Evolutionary conservation across 2,888 invertebrate species (phyloP), one percentile per base, ranked within the genome.

Genomic region (Polydrusus tereticollis): DNA sequence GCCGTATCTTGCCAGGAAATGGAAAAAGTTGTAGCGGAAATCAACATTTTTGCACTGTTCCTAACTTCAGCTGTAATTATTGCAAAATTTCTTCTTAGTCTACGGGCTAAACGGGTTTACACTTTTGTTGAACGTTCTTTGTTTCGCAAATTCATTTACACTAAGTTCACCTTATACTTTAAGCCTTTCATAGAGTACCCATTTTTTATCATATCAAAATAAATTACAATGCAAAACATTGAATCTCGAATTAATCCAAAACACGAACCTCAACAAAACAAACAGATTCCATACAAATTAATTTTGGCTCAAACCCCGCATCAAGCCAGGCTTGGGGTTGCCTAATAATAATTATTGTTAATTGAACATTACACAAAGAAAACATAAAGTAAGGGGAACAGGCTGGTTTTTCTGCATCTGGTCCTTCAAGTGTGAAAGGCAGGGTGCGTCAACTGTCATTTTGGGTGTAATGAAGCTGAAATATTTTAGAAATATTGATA

Each of bases 11-110:
- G 43, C 38, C 38, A 20, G 69, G 71, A 72, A 72, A 72, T 72
- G 71, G 62, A 72, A 72, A 72, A 72, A 72, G 71, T 72, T 67
- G 71, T 52, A 36, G 41, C 59, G 65, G 62, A 72, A 72, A 66
- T 72, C 71, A 71, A 71, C 60, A 71, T 59, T 65, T 59, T 57
- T 64, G 50, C 18, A 41, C 29, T 65, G 50, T 47, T 16, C 60
- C 38, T 33, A 50, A 71, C 45, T 62, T 6, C n/a, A 29, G n/a
- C 16, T 23, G 26, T 60, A 41, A 60, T n/a, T n/a, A n/a, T 23
- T 41, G 26, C 41, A 21, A 45, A 41, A 20, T 41, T 60, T 18
- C 38, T 18, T 2, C 1, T 5, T 12, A 47, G 4, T 47, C 23
- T 23, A 21, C n/a, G 12, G 12, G 23, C 23, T 23, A 23, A 47